A percentile compares a stretch with the other conserved stretches of the same genome.
Conservation (phyloP, 2,888 invertebrate species). For the Cheilosia scutellata region DNA sequence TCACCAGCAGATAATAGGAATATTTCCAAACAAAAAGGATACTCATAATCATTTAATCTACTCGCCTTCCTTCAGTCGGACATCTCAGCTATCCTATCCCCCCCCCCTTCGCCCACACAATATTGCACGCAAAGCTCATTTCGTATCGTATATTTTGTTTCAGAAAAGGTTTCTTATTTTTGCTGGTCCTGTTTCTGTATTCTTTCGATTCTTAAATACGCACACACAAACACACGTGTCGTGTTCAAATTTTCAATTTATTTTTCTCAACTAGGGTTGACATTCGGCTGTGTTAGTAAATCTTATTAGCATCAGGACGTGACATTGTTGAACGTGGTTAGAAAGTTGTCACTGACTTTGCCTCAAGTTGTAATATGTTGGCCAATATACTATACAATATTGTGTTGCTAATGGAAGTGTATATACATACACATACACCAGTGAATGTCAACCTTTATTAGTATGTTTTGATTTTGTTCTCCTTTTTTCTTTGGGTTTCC, state of each 20-base stretch:
- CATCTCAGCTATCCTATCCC: fast-evolving
- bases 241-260: constrained; percentile 6
- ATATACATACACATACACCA: too few relatives aligned
- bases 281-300: not conserved
- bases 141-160: not conserved
- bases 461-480: not conserved
- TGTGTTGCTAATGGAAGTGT: not conserved
- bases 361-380: not conserved
- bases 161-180: constrained; percentile 5
- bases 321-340: not conserved
- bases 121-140: constrained; percentile 21
- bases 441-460: not conserved
- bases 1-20: not conserved
- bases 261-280: constrained; percentile 1
- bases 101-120: not conserved
- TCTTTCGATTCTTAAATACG: constrained; percentile 1
- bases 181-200: not conserved
- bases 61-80: not conserved
- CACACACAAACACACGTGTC: constrained; percentile 2
- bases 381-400: not conserved
- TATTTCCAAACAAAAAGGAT: not conserved
- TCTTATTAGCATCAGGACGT: not conserved
- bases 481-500: not conserved
- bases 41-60: not conserved
- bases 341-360: not conserved